Evolutionary conservation across 2,797 vertebrate species (phyloP), one percentile per base, ranked within the genome.

Genomic region (Enteromius viviparus): DNA sequence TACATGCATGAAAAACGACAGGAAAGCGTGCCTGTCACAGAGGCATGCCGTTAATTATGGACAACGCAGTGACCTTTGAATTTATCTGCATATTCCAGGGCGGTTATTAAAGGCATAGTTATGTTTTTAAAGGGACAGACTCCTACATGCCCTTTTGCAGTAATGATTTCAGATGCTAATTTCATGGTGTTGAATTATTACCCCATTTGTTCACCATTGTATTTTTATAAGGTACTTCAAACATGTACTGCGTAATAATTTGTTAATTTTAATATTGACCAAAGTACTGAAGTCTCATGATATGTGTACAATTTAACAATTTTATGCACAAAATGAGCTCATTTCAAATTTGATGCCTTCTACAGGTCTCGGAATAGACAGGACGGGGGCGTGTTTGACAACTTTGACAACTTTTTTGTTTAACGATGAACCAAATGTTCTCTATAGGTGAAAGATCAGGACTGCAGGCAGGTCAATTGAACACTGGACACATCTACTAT

Each of bases 1-100:
- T 83, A 83, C 81, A 77, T 10, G 2, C 74, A 77, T 76, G 72
- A 76, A 76, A 76, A 70, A 77, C 77, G 81, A 77, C 81, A 49
- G 81, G 23, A 82, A 68, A 69, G 40, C 5, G 4, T 37, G 49
- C 40, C 65, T 70, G 74, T 83, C 62, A 77, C 37, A 58, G 37
- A 77, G 51, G 64, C 51, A 45, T 76, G 23, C 6, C 26, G 21
- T 77, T 77, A 83, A 77, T 77, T 83, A 69, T 47, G 74, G 65
- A 70, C 26, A 29, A 70, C 69, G 76, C 64, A 42, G 72, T 83
- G 64, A 77, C 79, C 74, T 81, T 82, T 77, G 45, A 26, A 53
- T 82, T 26, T 37, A 42, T 81, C 29, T 70, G 21, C 74, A 11
- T 85, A 15, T 77, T 65, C 12, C 49, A 53, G 17, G 23, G 42